Evolutionary conservation across 2,113 vertebrate genomes (phyloP), one percentile per base, ranked within the genome.

Genomic region (Morone saxatilis): DNA sequence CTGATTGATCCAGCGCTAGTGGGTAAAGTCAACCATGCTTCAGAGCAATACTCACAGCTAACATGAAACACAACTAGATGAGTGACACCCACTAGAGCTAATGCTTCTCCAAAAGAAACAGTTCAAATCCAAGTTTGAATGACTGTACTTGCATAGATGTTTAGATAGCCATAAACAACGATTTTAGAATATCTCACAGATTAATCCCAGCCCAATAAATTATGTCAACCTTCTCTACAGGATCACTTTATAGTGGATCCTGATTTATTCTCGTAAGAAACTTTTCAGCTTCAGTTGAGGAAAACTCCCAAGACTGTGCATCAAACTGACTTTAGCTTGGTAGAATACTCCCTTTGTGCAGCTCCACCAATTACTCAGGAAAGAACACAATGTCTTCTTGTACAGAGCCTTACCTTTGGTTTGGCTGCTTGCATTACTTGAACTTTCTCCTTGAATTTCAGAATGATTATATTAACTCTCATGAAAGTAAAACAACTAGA

Each of bases 331-430:
- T 48, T 76, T 50, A 50, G 17, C 68, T 38, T 3, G n/a, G 36
- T 50, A 22, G 20, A 53, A 36, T 71, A 41, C 36, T 71, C 36
- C 11, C 63, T 81, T 12, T 75, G 62, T 68, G 71, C 63, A 51
- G 54, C 38, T 45, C 38, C 38, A 61, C n/a, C 56, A 69, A 59
- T 45, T 68, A 43, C 61, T 75, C 71, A 51, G 13, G 45, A 69
- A 4, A 54, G 38, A 61, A 61, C 45, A 74, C 31, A 16, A 50
- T 0, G 2, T 67, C 45, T 20, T 68, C n/a, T 51, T 51, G 11
- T 41, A 50, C 50, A 65, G 22, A 50, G 41, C 19, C 40, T 40
- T 57, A 13, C n/a, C 31, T 59, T 31, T 60, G 51, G 14, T 68
- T 69, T 69, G 36, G 63, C 38, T 69, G 36, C 22, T 22, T 61